Evolutionary conservation across 2,113 vertebrate genomes (phyloP).

Genomic region (Rhinolophus ferrumequinum): DNA sequence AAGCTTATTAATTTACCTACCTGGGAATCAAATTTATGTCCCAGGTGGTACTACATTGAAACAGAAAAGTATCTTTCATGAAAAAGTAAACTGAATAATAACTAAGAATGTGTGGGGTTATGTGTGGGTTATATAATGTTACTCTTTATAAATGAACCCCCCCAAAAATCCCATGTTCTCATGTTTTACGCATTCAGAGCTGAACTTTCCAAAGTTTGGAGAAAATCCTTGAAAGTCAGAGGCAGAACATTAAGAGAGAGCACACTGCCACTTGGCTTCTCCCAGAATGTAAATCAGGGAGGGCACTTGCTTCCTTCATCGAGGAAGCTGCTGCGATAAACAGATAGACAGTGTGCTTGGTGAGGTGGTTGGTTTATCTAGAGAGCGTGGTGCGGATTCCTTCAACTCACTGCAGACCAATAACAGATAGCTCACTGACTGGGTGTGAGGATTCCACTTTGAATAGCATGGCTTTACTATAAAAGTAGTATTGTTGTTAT

Average conservation of each 20-base stretch:
- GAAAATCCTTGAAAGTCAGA: neutral
- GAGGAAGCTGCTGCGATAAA: neutral
- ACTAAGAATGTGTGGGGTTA: neutral
- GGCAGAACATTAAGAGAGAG: neutral
- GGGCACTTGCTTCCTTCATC: neutral
- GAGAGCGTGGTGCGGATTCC: neutral
- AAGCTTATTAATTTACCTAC: neutral
- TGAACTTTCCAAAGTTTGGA: slow-evolving; percentile 32
- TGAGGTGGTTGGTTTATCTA: accelerated
- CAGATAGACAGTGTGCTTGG: neutral
- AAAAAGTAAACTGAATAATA: neutral
- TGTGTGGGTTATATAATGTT: neutral
- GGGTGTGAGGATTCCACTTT: neutral
- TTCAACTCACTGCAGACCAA: neutral
- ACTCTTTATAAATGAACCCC: slow-evolving; percentile 26
- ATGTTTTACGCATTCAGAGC: neutral
- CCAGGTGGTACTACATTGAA: neutral
- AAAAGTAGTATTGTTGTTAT: neutral
- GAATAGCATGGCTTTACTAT: neutral
- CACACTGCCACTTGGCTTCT: neutral
- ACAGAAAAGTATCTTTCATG: slow-evolving; percentile 14
- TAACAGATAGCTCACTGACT: neutral
- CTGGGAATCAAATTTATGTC: neutral
- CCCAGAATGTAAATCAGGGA: neutral
- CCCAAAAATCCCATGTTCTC: neutral